Conservation (phyloP, 92 coral and sea anemone species). For the Heteractis magnifica region DNA sequence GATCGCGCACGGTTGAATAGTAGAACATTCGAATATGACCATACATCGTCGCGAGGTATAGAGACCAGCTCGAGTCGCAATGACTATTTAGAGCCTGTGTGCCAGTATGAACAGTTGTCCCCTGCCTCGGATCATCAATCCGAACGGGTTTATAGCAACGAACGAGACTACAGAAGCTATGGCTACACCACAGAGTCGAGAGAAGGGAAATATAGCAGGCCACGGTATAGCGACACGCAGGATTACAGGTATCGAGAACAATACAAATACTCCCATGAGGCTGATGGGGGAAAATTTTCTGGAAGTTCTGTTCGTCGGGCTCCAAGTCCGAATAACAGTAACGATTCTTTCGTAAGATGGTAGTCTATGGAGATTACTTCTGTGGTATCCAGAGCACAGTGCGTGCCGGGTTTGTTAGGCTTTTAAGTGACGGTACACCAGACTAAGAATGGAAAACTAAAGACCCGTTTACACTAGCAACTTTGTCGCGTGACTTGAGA, state of each 20-base stretch:
- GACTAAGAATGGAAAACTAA: too few species aligned
- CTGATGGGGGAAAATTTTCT: not conserved
- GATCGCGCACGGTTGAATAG: not conserved
- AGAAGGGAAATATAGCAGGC: slow-evolving; percentile 37
- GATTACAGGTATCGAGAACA: slow-evolving; percentile 57
- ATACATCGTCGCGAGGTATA: slow-evolving; percentile 22
- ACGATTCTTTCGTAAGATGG: slow-evolving; percentile 22
- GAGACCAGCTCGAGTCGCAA: slow-evolving; percentile 21
- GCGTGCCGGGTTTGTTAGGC: too few species aligned
- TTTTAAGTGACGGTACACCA: too few species aligned
- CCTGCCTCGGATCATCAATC: slow-evolving; percentile 72
- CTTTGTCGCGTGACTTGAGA: not conserved
- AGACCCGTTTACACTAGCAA: too few species aligned
- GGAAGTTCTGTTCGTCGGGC: slow-evolving; percentile 14
- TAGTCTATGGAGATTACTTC: not conserved
- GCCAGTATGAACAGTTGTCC: slow-evolving; percentile 78
- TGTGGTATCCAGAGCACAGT: not conserved
- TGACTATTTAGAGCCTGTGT: slow-evolving; percentile 46
- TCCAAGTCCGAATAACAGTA: slow-evolving; percentile 27
- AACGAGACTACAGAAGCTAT: slow-evolving; percentile 50
- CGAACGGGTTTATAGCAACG: slow-evolving; percentile 24
- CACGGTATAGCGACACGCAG: slow-evolving; percentile 50
- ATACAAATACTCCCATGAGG: slow-evolving; percentile 35
- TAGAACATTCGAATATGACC: slow-evolving; percentile 27
- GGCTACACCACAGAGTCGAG: slow-evolving; percentile 62